Evolutionary conservation across 2,888 invertebrate genomes (phyloP), one percentile per base, ranked within the genome.

Genomic region (Cremastinae sp.): DNA sequence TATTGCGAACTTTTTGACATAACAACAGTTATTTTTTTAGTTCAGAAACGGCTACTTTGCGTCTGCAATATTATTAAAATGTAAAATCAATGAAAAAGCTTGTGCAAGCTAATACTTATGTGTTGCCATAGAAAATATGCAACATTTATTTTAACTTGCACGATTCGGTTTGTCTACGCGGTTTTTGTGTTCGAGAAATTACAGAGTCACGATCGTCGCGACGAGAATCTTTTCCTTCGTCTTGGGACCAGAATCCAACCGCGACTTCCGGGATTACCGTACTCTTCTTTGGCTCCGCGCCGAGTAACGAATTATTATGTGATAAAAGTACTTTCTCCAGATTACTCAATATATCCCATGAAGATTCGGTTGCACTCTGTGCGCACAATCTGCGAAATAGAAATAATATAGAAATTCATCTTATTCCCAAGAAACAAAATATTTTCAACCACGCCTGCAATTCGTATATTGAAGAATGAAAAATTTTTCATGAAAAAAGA

Each of bases 301-400:
- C 36, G 65, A 53, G 69, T 65, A 65, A 59, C 45, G 64, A 78
- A 80, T 79, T 79, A 78, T 79, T 77, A 74, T 70, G 74, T 58
- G 78, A 77, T 79, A 75, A 79, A 68, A 36, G 68, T 51, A 76
- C 79, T 78, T 80, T 80, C 79, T 76, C 78, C 74, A 53, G 45
- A 79, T 80, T 79, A 75, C 74, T 51, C 74, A 78, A 80, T 64
- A 71, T n/a, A n/a, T n/a, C n/a, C 54, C 58, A 12, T 14, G 66
- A 54, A 69, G 65, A 61, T 70, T 49, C 43, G 56, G 75, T 22
- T 69, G 62, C 59, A 68, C 71, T 69, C 71, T 70, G 8, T 28
- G 28, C 28, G 5, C 28, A 28, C 2, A n/a, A n/a, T n/a, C 5
- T 65, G 41, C 14, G 54, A 3, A 54, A 54, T 43, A 22, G 1